Conservation (phyloP, 2,888 invertebrate species). For the Lepidocyrtinus sp. region DNA sequence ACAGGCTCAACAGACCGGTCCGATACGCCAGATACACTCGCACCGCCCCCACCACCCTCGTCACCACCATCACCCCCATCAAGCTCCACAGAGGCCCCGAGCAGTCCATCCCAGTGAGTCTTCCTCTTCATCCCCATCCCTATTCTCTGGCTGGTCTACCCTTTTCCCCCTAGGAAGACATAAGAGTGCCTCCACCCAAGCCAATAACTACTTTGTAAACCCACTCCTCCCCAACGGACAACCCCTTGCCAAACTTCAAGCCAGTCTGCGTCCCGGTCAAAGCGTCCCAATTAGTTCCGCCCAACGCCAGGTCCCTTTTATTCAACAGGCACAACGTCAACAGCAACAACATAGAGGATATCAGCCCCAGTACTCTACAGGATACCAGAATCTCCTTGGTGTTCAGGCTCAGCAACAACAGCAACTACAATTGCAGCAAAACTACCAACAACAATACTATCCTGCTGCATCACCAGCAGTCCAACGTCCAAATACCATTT, state of each 20-base stretch:
- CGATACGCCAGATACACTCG: background rate
- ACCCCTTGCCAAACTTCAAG: slow-evolving; percentile 38
- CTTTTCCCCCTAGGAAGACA: slow-evolving; percentile 24
- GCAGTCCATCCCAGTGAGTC: background rate
- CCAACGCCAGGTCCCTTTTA: slow-evolving; percentile 31
- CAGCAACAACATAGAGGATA: background rate
- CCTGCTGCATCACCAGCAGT: background rate
- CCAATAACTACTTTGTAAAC: slow-evolving; percentile 21
- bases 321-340: slow-evolving; percentile 11
- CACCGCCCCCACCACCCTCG: background rate
- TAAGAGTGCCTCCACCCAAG: background rate
- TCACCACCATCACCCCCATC: background rate
- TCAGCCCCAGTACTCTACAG: background rate
- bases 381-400: background rate
- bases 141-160: slow-evolving; percentile 34
- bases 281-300: slow-evolving; percentile 14
- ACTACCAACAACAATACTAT: slow-evolving; percentile 4
- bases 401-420: background rate
- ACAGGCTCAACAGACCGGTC: background rate
- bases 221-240: slow-evolving; percentile 34
- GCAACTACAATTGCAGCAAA: background rate
- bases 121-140: background rate
- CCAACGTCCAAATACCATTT: background rate
- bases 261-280: slow-evolving; percentile 20
- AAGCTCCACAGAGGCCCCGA: slow-evolving; percentile 16